Conservation (phyloP, 2,888 invertebrate species). For the Ectropis crepuscularia region DNA sequence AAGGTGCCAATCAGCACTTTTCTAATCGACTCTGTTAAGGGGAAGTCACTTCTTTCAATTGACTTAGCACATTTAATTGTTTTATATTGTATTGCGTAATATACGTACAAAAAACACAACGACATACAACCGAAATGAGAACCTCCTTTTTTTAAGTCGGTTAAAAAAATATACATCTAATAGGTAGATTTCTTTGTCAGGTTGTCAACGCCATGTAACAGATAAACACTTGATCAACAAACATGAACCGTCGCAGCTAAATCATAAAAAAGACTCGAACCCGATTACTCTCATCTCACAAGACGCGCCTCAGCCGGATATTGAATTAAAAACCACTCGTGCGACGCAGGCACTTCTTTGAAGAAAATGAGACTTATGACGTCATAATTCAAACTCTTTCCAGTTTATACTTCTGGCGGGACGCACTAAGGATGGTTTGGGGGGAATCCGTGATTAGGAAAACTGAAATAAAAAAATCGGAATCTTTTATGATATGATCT, state of each 20-base stretch:
- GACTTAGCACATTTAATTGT: too few species aligned
- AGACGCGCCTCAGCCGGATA: constrained; percentile 34
- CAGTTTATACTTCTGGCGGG: constrained; percentile 24
- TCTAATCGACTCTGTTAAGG: too few species aligned
- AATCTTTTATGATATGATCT: too few species aligned
- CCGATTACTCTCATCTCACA: constrained; percentile 15
- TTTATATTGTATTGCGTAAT: too few species aligned
- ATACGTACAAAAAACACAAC: too few species aligned
- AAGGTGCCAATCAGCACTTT: too few species aligned
- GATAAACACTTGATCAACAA: not conserved
- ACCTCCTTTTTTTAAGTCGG: too few species aligned
- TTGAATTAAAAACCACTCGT: constrained; percentile 41
- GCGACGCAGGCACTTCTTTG: constrained; percentile 38
- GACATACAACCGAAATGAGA: too few species aligned
- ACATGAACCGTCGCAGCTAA: constrained; percentile 2
- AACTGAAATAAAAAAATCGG: not conserved
- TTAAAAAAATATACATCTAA: too few species aligned
- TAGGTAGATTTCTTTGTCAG: not conserved
- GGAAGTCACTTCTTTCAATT: too few species aligned
- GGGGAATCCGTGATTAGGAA: not conserved
- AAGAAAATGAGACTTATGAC: constrained; percentile 42
- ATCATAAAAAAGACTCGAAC: constrained; percentile 11
- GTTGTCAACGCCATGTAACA: not conserved
- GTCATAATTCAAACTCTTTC: constrained; percentile 39
- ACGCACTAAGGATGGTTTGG: constrained; percentile 1